Base-by-base conservation (phyloP, 2,797 vertebrate genomes). In the Pogonophryne albipinna region DNA sequence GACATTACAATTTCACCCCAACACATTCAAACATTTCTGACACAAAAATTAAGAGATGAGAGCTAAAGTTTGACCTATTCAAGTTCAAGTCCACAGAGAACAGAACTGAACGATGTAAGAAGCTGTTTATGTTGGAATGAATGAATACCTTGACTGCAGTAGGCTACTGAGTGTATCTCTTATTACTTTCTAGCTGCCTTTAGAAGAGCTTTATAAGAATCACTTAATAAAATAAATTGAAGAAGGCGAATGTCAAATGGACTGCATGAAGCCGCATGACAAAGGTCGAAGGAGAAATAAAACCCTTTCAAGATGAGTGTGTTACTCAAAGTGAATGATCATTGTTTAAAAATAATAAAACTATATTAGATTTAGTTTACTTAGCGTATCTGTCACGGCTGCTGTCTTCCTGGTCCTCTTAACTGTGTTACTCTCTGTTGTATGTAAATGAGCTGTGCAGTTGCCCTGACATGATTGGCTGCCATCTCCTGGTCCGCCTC, bases 21-120 rank as follows among this genome's bases (percentile, higher is more conserved):
- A 27, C 10, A 69, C 50, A 50, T 61, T 73, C 10, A 34, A 17
- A 46, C 49, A 23, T 59, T 69, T 66, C 45, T 10, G 23, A 66
- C 50, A 66, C 3, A 5, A 62, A 11, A 15, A n/a, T n/a, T n/a
- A n/a, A 47, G 45, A 69, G 42, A 38, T 1, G 2, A 0, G 16
- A 51, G 27, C 27, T 27, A 27, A 5, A 27, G 27, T 27, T 38
- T 38, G 6, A 38, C 34, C 8, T 38, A 1, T 38, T 23, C 15
- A 10, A 59, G 1, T 38, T 23, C 15, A 10, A 59, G 16, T 6
- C 42, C 61, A 42, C 14, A 23, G 23, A 42, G 10, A 38, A n/a
- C 41, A n/a, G 8, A n/a, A 17, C n/a, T 38, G n/a, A 38, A 49
- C 27, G 60, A 41, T 60, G 23, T 27, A 58, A 50, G 12, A 44